These are phyloP conservation scores for Haemorhous mexicanus DNA, from an alignment of 2,113 vertebrate genomes.

Conservation along the genomic window DNA sequence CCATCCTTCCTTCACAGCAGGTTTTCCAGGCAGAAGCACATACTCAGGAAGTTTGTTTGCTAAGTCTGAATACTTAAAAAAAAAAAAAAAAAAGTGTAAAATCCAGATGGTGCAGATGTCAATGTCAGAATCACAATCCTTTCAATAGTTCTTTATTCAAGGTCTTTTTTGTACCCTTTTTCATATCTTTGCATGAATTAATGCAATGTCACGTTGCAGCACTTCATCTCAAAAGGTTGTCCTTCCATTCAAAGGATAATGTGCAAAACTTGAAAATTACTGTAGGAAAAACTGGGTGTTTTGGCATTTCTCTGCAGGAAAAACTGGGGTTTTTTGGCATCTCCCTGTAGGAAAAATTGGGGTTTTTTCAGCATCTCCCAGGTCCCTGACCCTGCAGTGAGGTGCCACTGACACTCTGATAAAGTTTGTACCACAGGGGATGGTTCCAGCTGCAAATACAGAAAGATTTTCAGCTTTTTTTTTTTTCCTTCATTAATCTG, in stretches of 20 bases:
- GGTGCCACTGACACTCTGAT: neutral
- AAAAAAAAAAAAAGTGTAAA: neutral
- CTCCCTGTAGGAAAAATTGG: neutral
- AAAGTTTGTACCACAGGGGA: neutral
- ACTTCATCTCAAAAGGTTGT: neutral
- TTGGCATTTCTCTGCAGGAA: neutral
- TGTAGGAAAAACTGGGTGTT: neutral
- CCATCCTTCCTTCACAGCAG: neutral
- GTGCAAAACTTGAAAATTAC: neutral
- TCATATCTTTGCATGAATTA: neutral
- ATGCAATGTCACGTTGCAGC: neutral
- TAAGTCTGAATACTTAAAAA: neutral
- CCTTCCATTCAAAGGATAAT: neutral
- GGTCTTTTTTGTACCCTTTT: neutral
- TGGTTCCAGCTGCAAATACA: neutral
- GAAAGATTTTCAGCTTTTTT: neutral
- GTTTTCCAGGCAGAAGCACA: neutral
- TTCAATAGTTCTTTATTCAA: neutral
- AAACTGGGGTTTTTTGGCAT: neutral
- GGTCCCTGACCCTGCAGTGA: neutral
- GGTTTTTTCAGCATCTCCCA: neutral
- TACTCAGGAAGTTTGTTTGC: neutral
- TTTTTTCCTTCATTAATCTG: neutral
- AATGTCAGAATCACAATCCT: neutral
- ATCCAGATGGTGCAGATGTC: neutral